phyloP scores from a whole-genome alignment of 2,113 vertebrate species.

The Taxidea taxus region DNA sequence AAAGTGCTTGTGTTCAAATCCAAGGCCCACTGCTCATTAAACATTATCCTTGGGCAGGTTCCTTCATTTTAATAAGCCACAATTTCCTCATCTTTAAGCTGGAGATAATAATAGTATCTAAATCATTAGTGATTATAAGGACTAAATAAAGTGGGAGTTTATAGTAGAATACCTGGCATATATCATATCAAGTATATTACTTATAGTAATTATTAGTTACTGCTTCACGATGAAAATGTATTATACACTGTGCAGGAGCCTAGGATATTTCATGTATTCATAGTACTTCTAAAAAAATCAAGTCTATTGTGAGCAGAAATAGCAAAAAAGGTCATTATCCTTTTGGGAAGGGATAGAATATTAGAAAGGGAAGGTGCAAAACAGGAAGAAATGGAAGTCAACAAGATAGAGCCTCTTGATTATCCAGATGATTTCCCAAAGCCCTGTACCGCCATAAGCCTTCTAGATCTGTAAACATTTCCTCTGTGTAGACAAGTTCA shows the following conservation, averaged over 20 bases:
- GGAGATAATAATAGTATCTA: neutral
- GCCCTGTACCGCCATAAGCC: neutral
- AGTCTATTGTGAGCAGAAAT: neutral
- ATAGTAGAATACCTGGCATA: neutral
- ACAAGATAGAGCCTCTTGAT: neutral
- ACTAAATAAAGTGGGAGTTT: neutral
- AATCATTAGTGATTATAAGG: neutral
- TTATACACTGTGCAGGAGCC: neutral
- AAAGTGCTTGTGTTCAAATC: neutral
- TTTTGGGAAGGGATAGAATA: neutral
- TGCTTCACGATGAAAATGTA: neutral
- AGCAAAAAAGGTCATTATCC: neutral
- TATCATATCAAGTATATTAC: neutral
- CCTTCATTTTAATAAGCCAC: neutral
- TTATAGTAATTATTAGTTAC: neutral
- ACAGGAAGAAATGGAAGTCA: neutral
- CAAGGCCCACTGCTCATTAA: neutral
- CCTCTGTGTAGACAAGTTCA: neutral
- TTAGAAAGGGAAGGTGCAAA: neutral
- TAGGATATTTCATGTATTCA: neutral
- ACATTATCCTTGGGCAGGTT: neutral
- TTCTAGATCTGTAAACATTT: neutral
- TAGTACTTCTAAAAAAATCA: neutral
- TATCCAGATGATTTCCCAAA: neutral
- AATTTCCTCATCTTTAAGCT: neutral